A percentile compares a stretch with the other conserved stretches of the same genome.
Conservation (phyloP, 2,113 vertebrate species). For the Scomber japonicus region DNA sequence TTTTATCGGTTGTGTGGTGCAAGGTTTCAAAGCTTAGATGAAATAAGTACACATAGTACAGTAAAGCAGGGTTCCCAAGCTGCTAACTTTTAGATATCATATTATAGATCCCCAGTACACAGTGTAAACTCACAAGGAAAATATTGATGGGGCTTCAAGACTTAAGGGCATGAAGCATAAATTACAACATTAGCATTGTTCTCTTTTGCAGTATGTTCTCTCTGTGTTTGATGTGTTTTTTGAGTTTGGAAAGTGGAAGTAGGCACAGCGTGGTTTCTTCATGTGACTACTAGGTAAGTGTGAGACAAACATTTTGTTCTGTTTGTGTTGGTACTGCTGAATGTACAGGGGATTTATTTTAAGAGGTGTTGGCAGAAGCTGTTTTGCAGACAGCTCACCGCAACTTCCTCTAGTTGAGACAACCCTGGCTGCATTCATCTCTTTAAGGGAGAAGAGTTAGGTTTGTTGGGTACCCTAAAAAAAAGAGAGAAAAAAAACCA, state of each 20-base stretch:
- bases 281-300: constrained; percentile 20
- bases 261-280: constrained; percentile 15
- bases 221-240: not conserved
- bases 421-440: not conserved
- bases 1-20: not conserved
- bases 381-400: constrained; percentile 49
- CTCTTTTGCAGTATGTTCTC: not conserved
- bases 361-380: not conserved
- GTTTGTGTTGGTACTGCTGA: constrained; percentile 25
- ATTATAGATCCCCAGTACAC: not conserved
- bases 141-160: not conserved
- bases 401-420: constrained; percentile 62
- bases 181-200: not conserved
- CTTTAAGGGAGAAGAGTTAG: constrained; percentile 34
- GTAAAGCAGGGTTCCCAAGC: not conserved
- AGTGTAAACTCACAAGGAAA: not conserved
- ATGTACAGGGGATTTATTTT: constrained; percentile 24
- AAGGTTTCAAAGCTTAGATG: constrained; percentile 20
- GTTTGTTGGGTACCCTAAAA: not conserved
- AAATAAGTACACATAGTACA: constrained; percentile 48
- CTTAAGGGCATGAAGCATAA: not conserved
- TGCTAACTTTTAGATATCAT: not conserved
- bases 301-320: constrained; percentile 45
- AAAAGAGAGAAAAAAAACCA: not conserved
- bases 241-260: constrained; percentile 61